Evolutionary conservation across 2,113 vertebrate species (phyloP), one percentile per base, ranked within the genome.

Genomic region (Oncorhynchus tshawytscha): DNA sequence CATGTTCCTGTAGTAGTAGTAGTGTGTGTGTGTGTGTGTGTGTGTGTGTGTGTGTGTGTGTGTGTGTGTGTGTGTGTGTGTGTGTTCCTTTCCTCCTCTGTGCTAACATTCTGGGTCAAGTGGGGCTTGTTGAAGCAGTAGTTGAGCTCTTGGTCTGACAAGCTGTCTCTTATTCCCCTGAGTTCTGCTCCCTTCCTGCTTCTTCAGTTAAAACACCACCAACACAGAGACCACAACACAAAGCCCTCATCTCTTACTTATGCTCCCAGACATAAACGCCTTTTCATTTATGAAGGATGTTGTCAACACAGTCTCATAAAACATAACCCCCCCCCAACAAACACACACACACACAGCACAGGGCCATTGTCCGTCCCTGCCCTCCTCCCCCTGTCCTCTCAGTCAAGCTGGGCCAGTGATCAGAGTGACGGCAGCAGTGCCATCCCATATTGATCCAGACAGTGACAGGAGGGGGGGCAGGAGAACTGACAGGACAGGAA

Each of bases 371-470:
- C 72, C 70, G 48, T 73, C 75, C 70, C 78, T 11, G 22, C 66
- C 45, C 8, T 67, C 84, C 77, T 57, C 75, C 65, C 39, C 76
- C 39, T 74, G 48, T 73, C 78, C 79, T 69, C 72, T 70, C 62
- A 79, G 74, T 91, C 84, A 87, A 85, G 71, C 78, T 57, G 64
- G 76, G 60, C 5, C 45, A 78, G 29, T 83, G 59, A 88, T 89
- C 78, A 70, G 76, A 85, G 75, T 81, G 88, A 88, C 88, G 87
- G 80, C 67, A 75, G 73, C 67, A 75, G 73, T 70, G 71, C 77
- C 73, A 74, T 78, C 77, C 72, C 77, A 71, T 88, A 90, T 90
- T 82, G 90, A 92, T 91, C 87, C 74, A 81, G 71, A 73, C 15
- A 71, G 7, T 34, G 78, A 85, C 71, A 81, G 29, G 29, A 5